Base-by-base conservation (phyloP, 2,113 vertebrate genomes). In the Pterocles gutturalis region DNA sequence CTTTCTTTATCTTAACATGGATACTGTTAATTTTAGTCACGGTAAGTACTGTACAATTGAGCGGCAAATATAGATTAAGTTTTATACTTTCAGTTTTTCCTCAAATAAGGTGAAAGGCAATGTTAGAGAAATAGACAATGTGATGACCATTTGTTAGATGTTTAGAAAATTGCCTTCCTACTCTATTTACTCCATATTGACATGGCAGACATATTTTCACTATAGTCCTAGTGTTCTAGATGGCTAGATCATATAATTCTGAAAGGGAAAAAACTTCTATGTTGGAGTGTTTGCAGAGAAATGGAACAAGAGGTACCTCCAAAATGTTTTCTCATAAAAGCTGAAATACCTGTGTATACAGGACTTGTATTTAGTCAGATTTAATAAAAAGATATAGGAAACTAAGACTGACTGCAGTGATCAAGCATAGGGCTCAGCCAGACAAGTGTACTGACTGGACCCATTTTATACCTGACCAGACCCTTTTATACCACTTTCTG, bases 231-330 rank as follows among this genome's bases (percentile, higher is more conserved):
- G 2, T 48, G 13, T 51, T 75, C 25, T 55, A 69, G 8, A 46
- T 55, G 11, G 8, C 10, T 78, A 36, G 70, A 38, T 69, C 49
- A n/a, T 29, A 69, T 93, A 67, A 77, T 43, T 29, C 28, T 66
- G 5, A 87, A 31, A 71, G 8, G 21, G 7, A 36, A 87, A 79
- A 76, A 83, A 11, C 2, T 46, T 76, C 20, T 22, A 6, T 81
- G 22, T 2, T 45, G 17, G 4, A 51, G 3, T 45, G 8, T 71
- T 87, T 67, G 13, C 31, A 67, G 29, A 43, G 34, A 86, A 90
- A 69, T 2, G 5, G 43, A 72, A 46, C 0, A 83, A 80, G 17
- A 43, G 1, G 2, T 72, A 31, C 0, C 13, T 10, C 1, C 1
- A 13, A 33, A 57, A 41, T 14, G 1, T 49, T 83, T 83, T 75